Conservation (phyloP, 1,140 invertebrate species). For the Neodiprion pinetum region DNA sequence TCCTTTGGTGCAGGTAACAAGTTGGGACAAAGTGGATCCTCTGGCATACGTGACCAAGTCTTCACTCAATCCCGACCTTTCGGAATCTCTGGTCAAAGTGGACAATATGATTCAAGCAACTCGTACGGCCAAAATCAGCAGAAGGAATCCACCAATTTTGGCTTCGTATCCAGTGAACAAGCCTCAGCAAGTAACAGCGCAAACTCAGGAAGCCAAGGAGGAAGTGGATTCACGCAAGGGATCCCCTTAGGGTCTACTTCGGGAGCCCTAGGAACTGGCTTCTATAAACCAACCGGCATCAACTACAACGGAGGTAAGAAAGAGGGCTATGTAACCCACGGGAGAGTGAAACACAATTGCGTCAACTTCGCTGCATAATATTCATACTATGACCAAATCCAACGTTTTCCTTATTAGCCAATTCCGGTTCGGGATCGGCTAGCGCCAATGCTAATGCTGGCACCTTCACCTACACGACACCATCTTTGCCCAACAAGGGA, state of each 20-base stretch:
- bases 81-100: no score
- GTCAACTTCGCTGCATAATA: no score
- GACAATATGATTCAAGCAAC: no score
- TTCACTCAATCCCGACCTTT: no score
- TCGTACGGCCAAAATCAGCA: background rate
- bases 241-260: background rate
- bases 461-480: background rate
- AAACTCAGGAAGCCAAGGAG: conserved; percentile 6
- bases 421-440: background rate
- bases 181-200: conserved; percentile 13
- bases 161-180: conserved; percentile 17
- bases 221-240: background rate
- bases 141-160: background rate
- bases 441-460: background rate
- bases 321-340: background rate
- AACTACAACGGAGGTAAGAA: background rate
- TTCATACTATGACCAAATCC: no score
- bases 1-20: no score
- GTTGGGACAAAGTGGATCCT: no score
- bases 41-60: no score
- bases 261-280: background rate
- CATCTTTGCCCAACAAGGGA: background rate
- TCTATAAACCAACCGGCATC: background rate
- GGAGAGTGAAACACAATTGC: no score
- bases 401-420: background rate